Evolutionary conservation across 2,888 invertebrate genomes (phyloP).

Genomic region (Spilarctia lutea): DNA sequence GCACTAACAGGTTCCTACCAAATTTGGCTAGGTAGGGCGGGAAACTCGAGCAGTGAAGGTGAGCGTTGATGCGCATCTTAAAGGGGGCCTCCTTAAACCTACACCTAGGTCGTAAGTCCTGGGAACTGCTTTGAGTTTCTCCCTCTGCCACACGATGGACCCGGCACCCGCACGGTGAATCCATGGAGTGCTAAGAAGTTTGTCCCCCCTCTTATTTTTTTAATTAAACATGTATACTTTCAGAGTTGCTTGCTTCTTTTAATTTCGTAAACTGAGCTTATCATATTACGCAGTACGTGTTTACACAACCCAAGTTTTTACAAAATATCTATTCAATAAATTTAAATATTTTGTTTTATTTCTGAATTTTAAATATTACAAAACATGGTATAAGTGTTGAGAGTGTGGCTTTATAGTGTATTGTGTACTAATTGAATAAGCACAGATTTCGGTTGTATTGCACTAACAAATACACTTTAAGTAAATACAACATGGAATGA

Average conservation of each 20-base stretch:
- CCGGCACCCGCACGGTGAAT: too few relatives aligned
- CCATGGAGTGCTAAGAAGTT: too few relatives aligned
- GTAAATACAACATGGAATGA: slow-evolving; percentile 69
- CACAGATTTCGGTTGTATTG: slow-evolving; percentile 22
- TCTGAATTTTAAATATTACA: slow-evolving; percentile 1
- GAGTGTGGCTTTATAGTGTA: slow-evolving; percentile 13
- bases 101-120: too few relatives aligned
- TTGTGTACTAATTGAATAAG: slow-evolving; percentile 2
- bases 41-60: too few relatives aligned
- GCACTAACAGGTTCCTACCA: too few relatives aligned
- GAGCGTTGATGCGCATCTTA: too few relatives aligned
- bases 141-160: too few relatives aligned
- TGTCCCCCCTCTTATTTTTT: too few relatives aligned
- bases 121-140: too few relatives aligned
- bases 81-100: too few relatives aligned
- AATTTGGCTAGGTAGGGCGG: too few relatives aligned
- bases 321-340: neutral
- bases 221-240: neutral
- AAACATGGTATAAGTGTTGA: neutral
- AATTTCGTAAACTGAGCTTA: neutral
- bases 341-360: neutral
- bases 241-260: neutral
- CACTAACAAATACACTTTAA: slow-evolving; percentile 41
- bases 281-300: neutral
- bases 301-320: neutral